Conservation (phyloP, 1,140 invertebrate genomes). For the Akabosia matsudoensis region DNA sequence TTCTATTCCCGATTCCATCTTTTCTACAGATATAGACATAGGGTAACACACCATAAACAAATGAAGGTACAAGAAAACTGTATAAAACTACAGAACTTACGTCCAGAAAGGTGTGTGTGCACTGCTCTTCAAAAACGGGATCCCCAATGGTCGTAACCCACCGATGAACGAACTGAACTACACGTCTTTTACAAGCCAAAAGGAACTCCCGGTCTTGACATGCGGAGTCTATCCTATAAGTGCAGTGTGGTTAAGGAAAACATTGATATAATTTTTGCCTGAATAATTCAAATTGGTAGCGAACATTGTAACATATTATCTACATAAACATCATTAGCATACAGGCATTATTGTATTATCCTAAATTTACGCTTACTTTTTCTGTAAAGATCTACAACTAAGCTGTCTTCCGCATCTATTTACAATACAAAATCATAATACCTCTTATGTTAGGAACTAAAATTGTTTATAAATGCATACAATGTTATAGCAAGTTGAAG, state of each 20-base stretch:
- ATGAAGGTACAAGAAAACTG: neutral
- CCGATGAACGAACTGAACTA: constrained; percentile 73
- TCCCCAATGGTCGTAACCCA: constrained; percentile 71
- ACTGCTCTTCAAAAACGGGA: constrained; percentile 70
- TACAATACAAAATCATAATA: too few relatives aligned
- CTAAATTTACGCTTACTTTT: too few relatives aligned
- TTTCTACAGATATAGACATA: neutral
- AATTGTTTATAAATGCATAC: too few relatives aligned
- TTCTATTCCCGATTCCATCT: neutral
- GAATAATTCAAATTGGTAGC: neutral
- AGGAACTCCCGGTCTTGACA: constrained; percentile 69
- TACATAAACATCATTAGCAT: too few relatives aligned
- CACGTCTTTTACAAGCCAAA: constrained; percentile 68
- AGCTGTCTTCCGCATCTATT: too few relatives aligned
- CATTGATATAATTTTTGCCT: constrained; percentile 13
- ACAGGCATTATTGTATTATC: too few relatives aligned
- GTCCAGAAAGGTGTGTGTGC: constrained; percentile 68
- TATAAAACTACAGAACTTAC: constrained; percentile 50
- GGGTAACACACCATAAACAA: neutral
- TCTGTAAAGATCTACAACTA: too few relatives aligned
- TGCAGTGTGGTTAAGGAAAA: constrained; percentile 49
- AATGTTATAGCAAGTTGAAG: too few relatives aligned
- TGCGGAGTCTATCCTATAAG: constrained; percentile 61
- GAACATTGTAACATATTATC: neutral
- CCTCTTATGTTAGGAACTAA: too few relatives aligned